phyloP scores from a whole-genome alignment of 2,113 vertebrate species.

The Menura novaehollandiae region DNA sequence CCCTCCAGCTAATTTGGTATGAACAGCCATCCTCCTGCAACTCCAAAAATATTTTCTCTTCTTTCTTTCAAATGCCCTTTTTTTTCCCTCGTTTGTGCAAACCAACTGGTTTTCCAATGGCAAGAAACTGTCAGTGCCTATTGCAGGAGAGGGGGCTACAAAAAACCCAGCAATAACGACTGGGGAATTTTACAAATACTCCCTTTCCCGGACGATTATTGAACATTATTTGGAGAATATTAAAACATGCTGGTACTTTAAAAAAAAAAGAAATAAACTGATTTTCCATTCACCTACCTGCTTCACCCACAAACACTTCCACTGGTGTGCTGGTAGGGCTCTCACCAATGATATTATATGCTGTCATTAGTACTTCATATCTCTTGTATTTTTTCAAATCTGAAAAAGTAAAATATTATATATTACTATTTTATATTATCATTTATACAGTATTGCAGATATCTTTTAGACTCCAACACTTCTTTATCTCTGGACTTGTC shows the following conservation, averaged over 20 bases:
- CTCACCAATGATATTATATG: constrained; percentile 90
- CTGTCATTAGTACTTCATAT: constrained; percentile 90
- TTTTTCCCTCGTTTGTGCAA: background rate
- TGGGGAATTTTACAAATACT: background rate
- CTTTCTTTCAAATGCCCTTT: constrained; percentile 14
- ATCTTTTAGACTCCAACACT: background rate
- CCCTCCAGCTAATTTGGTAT: constrained; percentile 46
- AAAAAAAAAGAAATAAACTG: no score
- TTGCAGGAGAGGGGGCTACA: background rate
- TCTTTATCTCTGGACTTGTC: background rate
- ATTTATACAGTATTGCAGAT: background rate
- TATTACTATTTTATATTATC: background rate
- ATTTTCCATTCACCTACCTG: constrained; percentile 73
- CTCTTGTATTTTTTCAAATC: constrained; percentile 90
- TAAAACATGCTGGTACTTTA: background rate
- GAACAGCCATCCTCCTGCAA: constrained; percentile 27
- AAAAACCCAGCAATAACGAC: background rate
- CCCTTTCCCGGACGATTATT: background rate
- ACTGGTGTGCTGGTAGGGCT: constrained; percentile 84
- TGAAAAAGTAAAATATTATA: constrained; percentile 48
- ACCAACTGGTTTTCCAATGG: background rate
- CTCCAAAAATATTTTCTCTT: constrained; percentile 21
- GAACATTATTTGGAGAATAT: background rate
- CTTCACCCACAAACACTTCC: constrained; percentile 94
- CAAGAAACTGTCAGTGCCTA: background rate